Percentiles rank a stretch among this genome's conserved stretches.
Evolutionary conservation across 2,888 invertebrate species (phyloP).

Genomic region (Ecliptopera silaceata): DNA sequence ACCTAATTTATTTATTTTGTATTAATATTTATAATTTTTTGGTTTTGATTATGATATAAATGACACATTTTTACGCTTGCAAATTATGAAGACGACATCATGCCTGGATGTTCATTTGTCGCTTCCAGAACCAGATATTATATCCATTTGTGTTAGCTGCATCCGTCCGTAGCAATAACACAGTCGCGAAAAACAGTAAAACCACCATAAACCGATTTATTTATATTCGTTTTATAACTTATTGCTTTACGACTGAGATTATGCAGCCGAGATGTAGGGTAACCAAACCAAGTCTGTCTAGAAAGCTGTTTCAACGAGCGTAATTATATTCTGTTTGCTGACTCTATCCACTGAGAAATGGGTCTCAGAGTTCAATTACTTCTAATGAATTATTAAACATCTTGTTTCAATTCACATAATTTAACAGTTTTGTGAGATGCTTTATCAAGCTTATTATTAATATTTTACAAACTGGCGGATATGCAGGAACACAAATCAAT

Average conservation of each 20-base stretch:
- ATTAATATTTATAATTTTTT: too few species aligned
- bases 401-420: slow-evolving; percentile 8
- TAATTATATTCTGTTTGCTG: slow-evolving; percentile 5
- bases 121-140: slow-evolving; percentile 23
- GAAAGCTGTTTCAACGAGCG: slow-evolving; percentile 12
- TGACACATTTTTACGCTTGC: slow-evolving; percentile 16
- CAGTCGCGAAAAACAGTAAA: slow-evolving; percentile 68
- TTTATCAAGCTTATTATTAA: neutral
- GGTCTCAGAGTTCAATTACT: slow-evolving; percentile 1
- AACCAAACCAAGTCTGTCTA: slow-evolving; percentile 44
- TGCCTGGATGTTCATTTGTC: slow-evolving; percentile 26
- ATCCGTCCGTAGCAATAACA: slow-evolving; percentile 61
- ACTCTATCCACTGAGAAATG: slow-evolving; percentile 1
- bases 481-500: too few species aligned
- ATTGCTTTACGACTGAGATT: slow-evolving; percentile 68
- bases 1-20: too few species aligned
- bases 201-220: slow-evolving; percentile 67
- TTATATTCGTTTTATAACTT: slow-evolving; percentile 71
- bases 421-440: neutral
- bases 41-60: slow-evolving; percentile 19
- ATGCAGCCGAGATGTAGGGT: slow-evolving; percentile 54
- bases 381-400: slow-evolving; percentile 17
- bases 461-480: neutral
- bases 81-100: slow-evolving; percentile 24
- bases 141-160: slow-evolving; percentile 37